phyloP scores from a whole-genome alignment of 2,113 vertebrate genomes.

The Sterrhoptilus dennistouni region DNA sequence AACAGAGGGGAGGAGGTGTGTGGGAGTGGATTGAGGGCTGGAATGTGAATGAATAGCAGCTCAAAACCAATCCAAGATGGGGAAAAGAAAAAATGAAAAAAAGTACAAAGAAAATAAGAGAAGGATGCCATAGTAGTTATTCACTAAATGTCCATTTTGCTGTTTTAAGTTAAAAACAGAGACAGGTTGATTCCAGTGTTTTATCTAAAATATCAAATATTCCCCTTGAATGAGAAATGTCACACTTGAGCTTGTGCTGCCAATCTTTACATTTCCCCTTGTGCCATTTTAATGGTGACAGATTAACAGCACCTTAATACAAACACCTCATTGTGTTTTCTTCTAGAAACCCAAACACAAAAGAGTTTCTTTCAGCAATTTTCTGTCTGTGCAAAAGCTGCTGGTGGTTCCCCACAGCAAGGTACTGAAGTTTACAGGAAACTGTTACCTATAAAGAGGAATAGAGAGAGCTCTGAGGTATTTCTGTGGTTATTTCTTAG shows the following conservation, averaged over 20 bases:
- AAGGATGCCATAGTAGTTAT: neutral
- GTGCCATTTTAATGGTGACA: neutral
- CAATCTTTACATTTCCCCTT: neutral
- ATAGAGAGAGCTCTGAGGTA: neutral
- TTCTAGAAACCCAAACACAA: neutral
- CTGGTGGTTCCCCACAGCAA: neutral
- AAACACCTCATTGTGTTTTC: fast-evolving
- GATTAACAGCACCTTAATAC: neutral
- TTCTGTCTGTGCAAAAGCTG: neutral
- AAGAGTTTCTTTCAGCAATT: neutral
- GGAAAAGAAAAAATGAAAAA: neutral
- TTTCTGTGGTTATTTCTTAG: neutral
- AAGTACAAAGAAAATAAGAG: neutral
- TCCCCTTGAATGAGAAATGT: neutral
- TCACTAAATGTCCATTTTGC: neutral
- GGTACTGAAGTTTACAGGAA: neutral
- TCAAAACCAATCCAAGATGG: neutral
- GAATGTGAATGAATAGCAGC: neutral
- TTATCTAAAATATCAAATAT: neutral
- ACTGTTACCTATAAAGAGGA: neutral
- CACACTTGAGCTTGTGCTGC: neutral
- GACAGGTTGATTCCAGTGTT: neutral
- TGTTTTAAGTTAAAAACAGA: neutral
- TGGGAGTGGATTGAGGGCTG: neutral
- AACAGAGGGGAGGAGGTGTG: neutral